phyloP scores from a whole-genome alignment of 2,113 vertebrate genomes.

The Macaca nemestrina region DNA sequence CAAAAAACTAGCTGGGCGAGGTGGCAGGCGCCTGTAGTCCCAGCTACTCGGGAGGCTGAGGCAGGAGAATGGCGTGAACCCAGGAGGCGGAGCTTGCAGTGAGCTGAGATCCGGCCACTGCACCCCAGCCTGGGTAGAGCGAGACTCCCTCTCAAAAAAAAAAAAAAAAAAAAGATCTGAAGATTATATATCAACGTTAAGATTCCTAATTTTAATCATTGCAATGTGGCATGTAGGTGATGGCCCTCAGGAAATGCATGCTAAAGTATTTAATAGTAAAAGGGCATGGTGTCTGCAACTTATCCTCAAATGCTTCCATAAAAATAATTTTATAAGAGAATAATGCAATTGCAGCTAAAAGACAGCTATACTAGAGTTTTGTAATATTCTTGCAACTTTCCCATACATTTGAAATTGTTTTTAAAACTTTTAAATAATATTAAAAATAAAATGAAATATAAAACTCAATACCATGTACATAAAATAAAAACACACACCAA shows the following conservation, averaged over 20 bases:
- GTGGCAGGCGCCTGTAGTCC: no score
- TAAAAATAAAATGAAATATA: slow-evolving; percentile 20
- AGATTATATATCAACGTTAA: neutral
- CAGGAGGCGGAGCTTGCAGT: no score
- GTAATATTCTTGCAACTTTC: neutral
- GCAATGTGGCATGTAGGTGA: neutral
- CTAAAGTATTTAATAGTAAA: neutral
- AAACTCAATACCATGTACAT: neutral
- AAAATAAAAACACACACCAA: neutral
- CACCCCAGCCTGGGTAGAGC: no score
- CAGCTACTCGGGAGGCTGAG: no score
- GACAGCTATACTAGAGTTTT: neutral
- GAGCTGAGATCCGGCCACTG: no score
- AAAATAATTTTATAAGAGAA: neutral
- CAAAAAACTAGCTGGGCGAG: no score
- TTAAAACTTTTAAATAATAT: neutral
- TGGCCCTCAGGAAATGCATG: neutral
- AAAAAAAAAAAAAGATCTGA: neutral
- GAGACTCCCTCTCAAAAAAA: no score
- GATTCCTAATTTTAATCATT: neutral
- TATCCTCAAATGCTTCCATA: neutral
- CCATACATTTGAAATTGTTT: slow-evolving; percentile 15
- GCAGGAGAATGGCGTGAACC: no score
- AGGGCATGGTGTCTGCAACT: neutral
- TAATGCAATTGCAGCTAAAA: neutral